Percentiles rank a stretch among this genome's conserved stretches.
Conservation (phyloP, 2,113 vertebrate genomes). For the Genyomyrus donnyi region DNA sequence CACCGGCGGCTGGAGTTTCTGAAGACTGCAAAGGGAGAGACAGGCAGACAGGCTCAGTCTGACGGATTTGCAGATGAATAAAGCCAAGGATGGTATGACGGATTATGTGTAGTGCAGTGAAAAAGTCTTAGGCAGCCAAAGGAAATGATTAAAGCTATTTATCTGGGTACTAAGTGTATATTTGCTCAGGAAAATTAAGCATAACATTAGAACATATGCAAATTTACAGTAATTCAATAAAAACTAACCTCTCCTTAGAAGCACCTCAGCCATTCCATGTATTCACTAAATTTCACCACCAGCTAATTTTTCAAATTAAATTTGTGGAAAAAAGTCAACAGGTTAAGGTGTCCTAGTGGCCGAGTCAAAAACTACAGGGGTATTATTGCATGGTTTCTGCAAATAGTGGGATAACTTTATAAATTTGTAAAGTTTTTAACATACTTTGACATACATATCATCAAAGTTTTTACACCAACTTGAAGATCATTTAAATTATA, state of each 20-base stretch:
- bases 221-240: background rate
- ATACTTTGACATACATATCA: too few species aligned
- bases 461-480: too few species aligned
- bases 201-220: background rate
- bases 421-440: too few species aligned
- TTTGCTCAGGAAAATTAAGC: background rate
- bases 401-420: background rate
- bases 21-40: slow-evolving; percentile 55
- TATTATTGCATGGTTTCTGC: background rate
- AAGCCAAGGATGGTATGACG: background rate
- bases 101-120: background rate
- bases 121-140: background rate
- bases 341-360: background rate
- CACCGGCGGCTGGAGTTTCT: slow-evolving; percentile 62
- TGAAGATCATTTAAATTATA: too few species aligned
- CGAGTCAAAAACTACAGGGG: background rate
- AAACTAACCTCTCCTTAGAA: background rate
- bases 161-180: background rate
- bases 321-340: background rate
- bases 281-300: background rate
- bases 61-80: background rate
- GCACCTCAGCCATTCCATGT: background rate
- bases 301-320: background rate
- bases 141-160: background rate
- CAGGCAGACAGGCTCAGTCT: background rate